A percentile compares a stretch with the other conserved stretches of the same genome.
phyloP scores from a whole-genome alignment of 2,888 invertebrate genomes.

The Rhaphigaster nebulosa region DNA sequence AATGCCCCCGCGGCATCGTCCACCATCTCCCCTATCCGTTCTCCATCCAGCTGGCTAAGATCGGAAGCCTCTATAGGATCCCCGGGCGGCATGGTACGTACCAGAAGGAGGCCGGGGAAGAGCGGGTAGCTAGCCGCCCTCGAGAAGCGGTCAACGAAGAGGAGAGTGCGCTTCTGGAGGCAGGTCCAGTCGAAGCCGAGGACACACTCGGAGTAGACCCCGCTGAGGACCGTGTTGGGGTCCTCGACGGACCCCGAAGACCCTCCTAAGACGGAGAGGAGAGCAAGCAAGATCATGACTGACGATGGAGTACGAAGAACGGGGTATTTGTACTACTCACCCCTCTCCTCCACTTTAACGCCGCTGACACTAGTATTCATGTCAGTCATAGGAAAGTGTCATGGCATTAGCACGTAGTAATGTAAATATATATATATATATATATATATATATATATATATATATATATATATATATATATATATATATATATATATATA shows the following conservation, averaged over 20 bases:
- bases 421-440: too few species aligned
- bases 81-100: neutral
- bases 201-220: conserved; percentile 74
- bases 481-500: too few species aligned
- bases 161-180: conserved; percentile 73
- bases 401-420: too few species aligned
- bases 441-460: too few species aligned
- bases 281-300: conserved; percentile 17
- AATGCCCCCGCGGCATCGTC: conserved; percentile 72
- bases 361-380: neutral
- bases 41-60: conserved; percentile 62
- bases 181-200: conserved; percentile 73
- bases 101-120: conserved; percentile 24
- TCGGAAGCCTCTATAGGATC: neutral
- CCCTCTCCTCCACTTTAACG: too few species aligned
- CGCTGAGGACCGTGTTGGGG: conserved; percentile 69
- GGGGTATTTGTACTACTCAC: neutral
- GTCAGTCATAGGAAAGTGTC: neutral
- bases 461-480: too few species aligned
- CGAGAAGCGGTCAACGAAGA: conserved; percentile 73
- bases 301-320: neutral
- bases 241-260: conserved; percentile 65
- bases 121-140: conserved; percentile 67
- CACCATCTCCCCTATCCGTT: conserved; percentile 68
- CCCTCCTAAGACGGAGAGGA: neutral